Evolutionary conservation across 2,888 invertebrate species (phyloP), one percentile per base, ranked within the genome.

Genomic region (Dichetophora obliterata): DNA sequence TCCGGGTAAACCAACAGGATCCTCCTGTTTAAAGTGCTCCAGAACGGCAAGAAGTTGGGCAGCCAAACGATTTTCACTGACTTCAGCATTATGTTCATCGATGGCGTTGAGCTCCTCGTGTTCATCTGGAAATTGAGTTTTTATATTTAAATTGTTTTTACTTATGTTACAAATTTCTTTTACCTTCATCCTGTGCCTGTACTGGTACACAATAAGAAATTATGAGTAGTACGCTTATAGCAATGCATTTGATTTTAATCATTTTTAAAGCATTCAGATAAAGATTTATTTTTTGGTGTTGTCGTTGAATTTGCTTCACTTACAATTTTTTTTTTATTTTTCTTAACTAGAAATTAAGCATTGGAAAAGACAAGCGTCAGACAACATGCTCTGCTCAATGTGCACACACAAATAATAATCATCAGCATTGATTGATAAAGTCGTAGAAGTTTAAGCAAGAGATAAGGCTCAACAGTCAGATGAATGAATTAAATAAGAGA

Each of bases 1-100:
- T 0, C 94, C 94, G 0, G 96, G 96, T n/a, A 96, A 86, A 6
- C 95, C 95, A 5, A 95, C 90, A 0, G 95, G 95, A 87, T 96
- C 94, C 19, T 92, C 91, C 84, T 95, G 92, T 87, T 96, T 94
- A 88, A 94, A 96, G 86, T 96, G 95, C 76, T 94, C 93, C 54
- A 96, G 85, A 9, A 95, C 90, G 8, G 91, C 90, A 66, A 93
- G 90, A 63, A 96, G 91, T 84, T 93, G 93, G 77, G 94, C 93
- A 76, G 94, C 94, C 66, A 96, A 89, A 83, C 92, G 93, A 85
- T 93, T 91, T 86, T 94, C 93, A 9, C 92, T 93, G 0, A 85
- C 87, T 73, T 86, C 81, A n/a, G 83, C 81, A 80, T 88, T 88
- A 48, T 88, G 86, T 65, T 85, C 84, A 54, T 87, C 85, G 48